These are phyloP conservation scores for Syncerus caffer DNA, from an alignment of 2,797 vertebrate species.

Conservation along the genomic window DNA sequence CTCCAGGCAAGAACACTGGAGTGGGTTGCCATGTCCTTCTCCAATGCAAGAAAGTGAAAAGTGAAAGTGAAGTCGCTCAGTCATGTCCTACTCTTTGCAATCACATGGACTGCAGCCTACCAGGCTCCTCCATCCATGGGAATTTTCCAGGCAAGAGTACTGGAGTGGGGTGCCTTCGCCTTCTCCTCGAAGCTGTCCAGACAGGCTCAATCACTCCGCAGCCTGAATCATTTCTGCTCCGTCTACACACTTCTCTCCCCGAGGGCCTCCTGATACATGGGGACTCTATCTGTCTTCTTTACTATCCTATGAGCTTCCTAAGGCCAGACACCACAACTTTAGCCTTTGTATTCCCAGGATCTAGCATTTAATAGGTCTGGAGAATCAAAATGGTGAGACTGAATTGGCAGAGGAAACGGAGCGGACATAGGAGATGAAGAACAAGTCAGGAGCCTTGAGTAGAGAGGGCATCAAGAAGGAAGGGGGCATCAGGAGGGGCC, in stretches of 20 bases:
- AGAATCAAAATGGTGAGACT: background rate
- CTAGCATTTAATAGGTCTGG: background rate
- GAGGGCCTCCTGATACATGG: fast-evolving
- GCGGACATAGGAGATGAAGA: background rate
- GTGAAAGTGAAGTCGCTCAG: no score
- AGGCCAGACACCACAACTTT: background rate
- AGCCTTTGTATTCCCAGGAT: background rate
- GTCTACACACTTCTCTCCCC: background rate
- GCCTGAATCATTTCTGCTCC: background rate
- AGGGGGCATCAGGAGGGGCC: background rate
- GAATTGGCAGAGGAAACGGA: background rate
- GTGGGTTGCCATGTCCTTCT: no score
- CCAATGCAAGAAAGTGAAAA: no score
- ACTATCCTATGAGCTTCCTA: background rate
- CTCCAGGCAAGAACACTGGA: no score
- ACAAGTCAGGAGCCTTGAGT: background rate
- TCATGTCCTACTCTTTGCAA: no score
- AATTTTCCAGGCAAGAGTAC: no score
- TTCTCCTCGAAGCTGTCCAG: background rate
- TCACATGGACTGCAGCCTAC: no score
- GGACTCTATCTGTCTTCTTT: background rate
- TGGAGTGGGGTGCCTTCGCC: no score
- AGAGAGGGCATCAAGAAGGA: background rate
- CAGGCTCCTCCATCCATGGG: no score
- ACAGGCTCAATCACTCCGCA: background rate